Conservation (phyloP, 2,797 vertebrate genomes). For the Smutsia temminckii region DNA sequence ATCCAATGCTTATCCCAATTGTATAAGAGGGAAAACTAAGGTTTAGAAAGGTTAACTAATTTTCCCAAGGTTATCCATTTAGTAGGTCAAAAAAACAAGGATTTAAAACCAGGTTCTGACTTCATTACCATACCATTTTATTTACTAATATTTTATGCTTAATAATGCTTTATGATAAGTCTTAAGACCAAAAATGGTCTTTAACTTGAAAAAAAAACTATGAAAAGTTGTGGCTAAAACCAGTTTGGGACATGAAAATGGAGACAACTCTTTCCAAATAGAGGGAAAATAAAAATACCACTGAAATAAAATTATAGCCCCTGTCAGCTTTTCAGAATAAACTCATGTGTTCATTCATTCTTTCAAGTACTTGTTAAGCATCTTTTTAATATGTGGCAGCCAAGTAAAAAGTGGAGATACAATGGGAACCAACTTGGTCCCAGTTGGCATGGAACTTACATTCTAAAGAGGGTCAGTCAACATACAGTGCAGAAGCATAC, state of each 20-base stretch:
- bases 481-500: background rate
- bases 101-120: background rate
- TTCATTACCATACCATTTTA: background rate
- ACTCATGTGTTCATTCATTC: background rate
- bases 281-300: background rate
- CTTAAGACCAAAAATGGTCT: conserved; percentile 2
- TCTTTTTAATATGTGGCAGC: background rate
- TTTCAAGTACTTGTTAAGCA: background rate
- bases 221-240: background rate
- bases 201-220: background rate
- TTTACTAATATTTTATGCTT: background rate
- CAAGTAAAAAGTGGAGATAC: background rate
- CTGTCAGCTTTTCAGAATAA: background rate
- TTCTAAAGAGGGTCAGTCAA: background rate
- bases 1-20: background rate
- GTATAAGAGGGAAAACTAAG: background rate
- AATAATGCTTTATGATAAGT: background rate
- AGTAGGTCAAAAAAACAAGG: background rate
- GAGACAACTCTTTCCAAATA: background rate
- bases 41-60: background rate
- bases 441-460: background rate
- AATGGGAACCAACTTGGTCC: background rate
- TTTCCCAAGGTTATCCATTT: background rate
- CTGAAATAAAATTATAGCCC: background rate
- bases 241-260: background rate